Evolutionary conservation across 2,113 vertebrate species (phyloP), one percentile per base, ranked within the genome.

Genomic region (Centropristis striata): DNA sequence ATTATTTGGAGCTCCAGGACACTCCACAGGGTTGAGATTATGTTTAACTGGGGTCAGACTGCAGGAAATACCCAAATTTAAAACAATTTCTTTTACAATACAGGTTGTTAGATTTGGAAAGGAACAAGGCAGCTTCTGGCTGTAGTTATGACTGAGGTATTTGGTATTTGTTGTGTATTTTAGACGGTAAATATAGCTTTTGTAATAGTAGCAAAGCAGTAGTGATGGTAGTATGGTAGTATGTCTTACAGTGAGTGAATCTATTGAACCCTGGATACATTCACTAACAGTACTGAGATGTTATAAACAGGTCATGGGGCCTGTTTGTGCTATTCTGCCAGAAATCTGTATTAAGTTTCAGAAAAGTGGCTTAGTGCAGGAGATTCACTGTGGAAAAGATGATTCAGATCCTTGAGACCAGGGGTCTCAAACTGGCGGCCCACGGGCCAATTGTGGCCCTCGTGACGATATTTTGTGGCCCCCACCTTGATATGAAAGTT

Each of bases 301-400:
- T 15, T 65, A 61, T 71, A 59, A 25, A 53, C 44, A 37, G 59
- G 46, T 60, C 41, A n/a, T n/a, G n/a, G n/a, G n/a, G n/a, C n/a
- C n/a, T n/a, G n/a, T n/a, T n/a, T 25, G 8, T 51, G 23, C 53
- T 27, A 20, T 18, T 37, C 25, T 23, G n/a, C 20, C 2, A 61
- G n/a, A 59, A 25, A 74, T 79, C 25, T 51, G 57, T 27, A 41
- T 60, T 64, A 27, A 15, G 11, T 8, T 37, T 47, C 28, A 9
- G 41, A 46, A 39, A 51, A 25, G 8, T 20, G 53, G 21, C 13
- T 23, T 59, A 28, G 11, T 54, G 53, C 41, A 25, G 10, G 57
- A 55, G 10, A 61, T 58, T n/a, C n/a, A n/a, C n/a, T n/a, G n/a
- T n/a, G n/a, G n/a, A n/a, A n/a, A n/a, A n/a, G n/a, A n/a, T n/a